These are phyloP conservation scores for Nemapogon koenigi DNA, from an alignment of 2,888 invertebrate species.

Conservation along the genomic window DNA sequence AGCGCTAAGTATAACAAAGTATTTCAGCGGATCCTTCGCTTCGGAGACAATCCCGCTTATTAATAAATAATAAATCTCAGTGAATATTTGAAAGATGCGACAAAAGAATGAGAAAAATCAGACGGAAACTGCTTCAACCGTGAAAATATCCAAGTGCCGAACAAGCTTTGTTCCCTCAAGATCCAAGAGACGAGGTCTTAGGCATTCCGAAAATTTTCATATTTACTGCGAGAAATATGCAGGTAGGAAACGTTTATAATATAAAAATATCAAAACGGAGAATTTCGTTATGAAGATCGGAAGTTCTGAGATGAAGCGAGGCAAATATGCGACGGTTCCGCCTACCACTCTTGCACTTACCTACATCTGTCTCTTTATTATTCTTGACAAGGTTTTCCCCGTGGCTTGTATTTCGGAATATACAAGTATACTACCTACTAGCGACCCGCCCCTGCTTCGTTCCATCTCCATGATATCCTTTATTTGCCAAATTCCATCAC, in stretches of 20 bases:
- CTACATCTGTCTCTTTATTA: background rate
- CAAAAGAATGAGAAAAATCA: too few species aligned
- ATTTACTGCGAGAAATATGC: conserved; percentile 66
- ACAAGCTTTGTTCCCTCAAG: conserved; percentile 50
- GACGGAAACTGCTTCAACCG: too few species aligned
- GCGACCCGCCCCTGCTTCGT: too few species aligned
- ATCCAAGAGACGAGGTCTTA: conserved; percentile 42
- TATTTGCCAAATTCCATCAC: too few species aligned
- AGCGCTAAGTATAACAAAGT: too few species aligned
- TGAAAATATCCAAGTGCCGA: conserved; percentile 44
- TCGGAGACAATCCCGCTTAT: too few species aligned
- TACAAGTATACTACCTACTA: too few species aligned
- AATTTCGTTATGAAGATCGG: conserved; percentile 66
- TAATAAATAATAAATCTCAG: too few species aligned
- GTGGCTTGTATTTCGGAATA: too few species aligned
- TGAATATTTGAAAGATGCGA: too few species aligned
- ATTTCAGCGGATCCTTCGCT: too few species aligned
- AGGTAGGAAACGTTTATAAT: conserved; percentile 63
- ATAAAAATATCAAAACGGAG: conserved; percentile 64
- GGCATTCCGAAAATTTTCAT: conserved; percentile 64
- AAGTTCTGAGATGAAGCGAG: conserved; percentile 37
- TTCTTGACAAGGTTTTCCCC: background rate
- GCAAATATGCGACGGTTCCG: conserved; percentile 28
- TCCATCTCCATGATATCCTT: too few species aligned
- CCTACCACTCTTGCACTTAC: background rate